A percentile compares a stretch with the other conserved stretches of the same genome.
These are phyloP conservation scores for Acanthaster planci DNA, from an alignment of 35 echinoderm and acorn worm species.

Conservation along the genomic window DNA sequence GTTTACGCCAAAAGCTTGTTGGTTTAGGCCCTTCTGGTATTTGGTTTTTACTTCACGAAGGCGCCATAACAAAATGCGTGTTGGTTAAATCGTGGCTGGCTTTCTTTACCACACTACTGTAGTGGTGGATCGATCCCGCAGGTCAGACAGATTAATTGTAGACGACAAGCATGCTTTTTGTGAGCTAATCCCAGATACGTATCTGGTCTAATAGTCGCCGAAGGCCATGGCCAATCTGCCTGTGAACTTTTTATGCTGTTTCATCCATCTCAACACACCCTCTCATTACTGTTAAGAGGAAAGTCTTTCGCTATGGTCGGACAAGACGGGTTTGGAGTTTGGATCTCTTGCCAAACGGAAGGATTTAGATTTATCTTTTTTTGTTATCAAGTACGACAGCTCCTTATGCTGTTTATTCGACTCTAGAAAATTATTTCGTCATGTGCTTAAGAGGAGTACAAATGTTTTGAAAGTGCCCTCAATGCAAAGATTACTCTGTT, in stretches of 20 bases:
- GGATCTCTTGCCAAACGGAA: not conserved
- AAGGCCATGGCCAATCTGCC: not conserved
- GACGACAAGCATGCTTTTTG: not conserved
- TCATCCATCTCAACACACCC: not conserved
- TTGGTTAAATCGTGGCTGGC: too few relatives aligned
- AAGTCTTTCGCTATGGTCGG: not conserved
- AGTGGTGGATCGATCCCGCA: not conserved
- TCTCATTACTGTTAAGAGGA: not conserved
- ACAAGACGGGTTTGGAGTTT: not conserved
- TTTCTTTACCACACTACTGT: not conserved
- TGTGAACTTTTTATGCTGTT: not conserved
- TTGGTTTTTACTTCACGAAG: not conserved
- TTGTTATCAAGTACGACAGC: not conserved
- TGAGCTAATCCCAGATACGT: not conserved
- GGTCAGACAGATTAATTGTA: not conserved
- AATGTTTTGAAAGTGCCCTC: too few relatives aligned
- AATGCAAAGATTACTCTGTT: too few relatives aligned
- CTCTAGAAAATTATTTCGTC: too few relatives aligned
- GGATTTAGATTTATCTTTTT: not conserved
- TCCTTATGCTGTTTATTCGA: not conserved
- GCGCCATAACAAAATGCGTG: not conserved
- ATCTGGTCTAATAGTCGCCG: slow-evolving; percentile 5
- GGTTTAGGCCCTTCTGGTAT: not conserved
- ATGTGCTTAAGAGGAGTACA: too few relatives aligned
- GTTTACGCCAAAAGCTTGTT: too few relatives aligned